Conservation (phyloP, 1,140 invertebrate genomes). For the Caenorhabditis latens region DNA sequence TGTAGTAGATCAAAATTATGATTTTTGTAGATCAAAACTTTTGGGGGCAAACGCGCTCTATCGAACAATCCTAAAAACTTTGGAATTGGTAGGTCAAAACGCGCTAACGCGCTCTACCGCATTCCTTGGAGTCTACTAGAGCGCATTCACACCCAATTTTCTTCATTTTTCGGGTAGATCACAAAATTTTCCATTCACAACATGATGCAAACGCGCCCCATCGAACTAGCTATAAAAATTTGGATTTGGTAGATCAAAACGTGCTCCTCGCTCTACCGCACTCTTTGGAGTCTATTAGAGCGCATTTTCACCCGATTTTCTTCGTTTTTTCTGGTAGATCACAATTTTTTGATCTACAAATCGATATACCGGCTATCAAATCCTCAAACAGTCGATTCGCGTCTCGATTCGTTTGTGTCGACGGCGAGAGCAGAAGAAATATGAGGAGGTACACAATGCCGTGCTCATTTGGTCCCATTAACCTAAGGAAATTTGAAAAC, state of each 20-base stretch:
- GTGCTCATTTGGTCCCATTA: constrained; percentile 57
- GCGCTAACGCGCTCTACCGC: too few relatives aligned
- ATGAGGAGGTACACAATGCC: constrained; percentile 33
- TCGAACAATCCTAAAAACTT: too few relatives aligned
- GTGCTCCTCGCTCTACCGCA: too few relatives aligned
- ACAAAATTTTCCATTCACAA: neutral
- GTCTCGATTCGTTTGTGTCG: constrained; percentile 63
- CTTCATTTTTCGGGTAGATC: neutral
- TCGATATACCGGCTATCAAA: constrained; percentile 63
- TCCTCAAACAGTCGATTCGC: constrained; percentile 73
- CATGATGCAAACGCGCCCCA: too few relatives aligned
- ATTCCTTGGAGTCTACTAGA: neutral
- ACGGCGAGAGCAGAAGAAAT: constrained; percentile 7
- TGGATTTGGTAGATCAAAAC: too few relatives aligned
- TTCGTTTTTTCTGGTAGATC: neutral
- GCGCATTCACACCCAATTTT: neutral
- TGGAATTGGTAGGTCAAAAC: too few relatives aligned
- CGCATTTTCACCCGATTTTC: neutral
- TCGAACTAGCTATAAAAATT: too few relatives aligned
- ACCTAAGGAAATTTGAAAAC: neutral
- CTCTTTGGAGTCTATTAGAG: neutral
- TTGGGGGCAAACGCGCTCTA: too few relatives aligned
- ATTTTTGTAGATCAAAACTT: too few relatives aligned
- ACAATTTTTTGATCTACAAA: neutral
- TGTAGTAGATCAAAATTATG: constrained; percentile 5